Conservation (phyloP, 2,888 invertebrate genomes). For the Allophyes oxyacanthae region DNA sequence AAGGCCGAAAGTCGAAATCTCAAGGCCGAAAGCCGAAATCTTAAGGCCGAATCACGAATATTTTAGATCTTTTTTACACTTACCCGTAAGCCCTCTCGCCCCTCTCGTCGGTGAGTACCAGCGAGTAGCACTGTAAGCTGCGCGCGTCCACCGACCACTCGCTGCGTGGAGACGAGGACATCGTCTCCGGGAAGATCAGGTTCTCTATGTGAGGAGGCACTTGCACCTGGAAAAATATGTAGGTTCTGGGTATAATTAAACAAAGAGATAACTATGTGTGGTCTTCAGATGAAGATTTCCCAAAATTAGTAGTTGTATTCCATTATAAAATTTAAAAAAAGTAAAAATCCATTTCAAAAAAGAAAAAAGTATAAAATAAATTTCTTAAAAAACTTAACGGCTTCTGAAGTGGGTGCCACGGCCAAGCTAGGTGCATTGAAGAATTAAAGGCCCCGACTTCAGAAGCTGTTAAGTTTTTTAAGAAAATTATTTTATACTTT, state of each 20-base stretch:
- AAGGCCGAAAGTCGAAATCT: neutral
- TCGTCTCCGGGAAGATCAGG: constrained; percentile 94
- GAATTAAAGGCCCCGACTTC: too few species aligned
- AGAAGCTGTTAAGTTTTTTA: too few species aligned
- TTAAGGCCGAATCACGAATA: neutral
- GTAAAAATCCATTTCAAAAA: too few species aligned
- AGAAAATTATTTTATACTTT: too few species aligned
- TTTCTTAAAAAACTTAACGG: too few species aligned
- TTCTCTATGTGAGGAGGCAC: constrained; percentile 92
- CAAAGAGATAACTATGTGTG: too few species aligned
- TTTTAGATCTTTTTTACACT: constrained; percentile 41
- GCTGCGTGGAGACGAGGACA: constrained; percentile 82
- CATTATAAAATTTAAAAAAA: too few species aligned
- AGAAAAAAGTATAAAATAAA: too few species aligned
- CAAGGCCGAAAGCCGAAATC: neutral
- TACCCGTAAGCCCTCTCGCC: constrained; percentile 91
- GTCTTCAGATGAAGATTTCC: too few species aligned
- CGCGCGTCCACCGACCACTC: constrained; percentile 75
- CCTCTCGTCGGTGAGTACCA: constrained; percentile 93
- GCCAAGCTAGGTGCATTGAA: too few species aligned
- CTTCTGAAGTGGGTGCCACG: too few species aligned
- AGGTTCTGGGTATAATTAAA: neutral
- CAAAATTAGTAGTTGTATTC: too few species aligned
- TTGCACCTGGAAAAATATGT: constrained; percentile 84
- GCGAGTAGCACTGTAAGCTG: constrained; percentile 91